Base-by-base conservation (phyloP, 2,797 vertebrate species). In the Malurus splendens region DNA sequence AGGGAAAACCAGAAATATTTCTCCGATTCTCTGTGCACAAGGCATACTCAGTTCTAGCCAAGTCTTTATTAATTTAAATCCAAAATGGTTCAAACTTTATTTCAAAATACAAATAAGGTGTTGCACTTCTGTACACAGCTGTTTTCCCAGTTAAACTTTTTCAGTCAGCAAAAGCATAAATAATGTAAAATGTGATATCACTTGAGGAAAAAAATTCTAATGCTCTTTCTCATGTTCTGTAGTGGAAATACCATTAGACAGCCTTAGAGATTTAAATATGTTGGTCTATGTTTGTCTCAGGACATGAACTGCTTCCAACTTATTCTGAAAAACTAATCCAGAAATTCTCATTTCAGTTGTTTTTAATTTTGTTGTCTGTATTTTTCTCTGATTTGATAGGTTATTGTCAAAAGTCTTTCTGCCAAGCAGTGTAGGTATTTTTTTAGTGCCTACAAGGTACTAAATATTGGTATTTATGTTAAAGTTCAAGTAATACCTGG, bases 161-260 rank as follows among this genome's bases (percentile, higher is more conserved):
- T 52, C 55, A 70, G 39, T 72, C 70, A 83, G 52, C 6, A n/a
- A 50, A 86, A 90, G 39, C 2, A 1, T 86, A 87, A 90, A 90
- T 92, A 83, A 77, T 72, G 42, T 91, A 80, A 92, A 89, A 78
- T 28, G 23, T 87, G 66, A 23, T 87, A 62, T 70, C 66, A 86
- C 55, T 83, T 54, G 33, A 81, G 36, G 20, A 62, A 68, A 77
- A 74, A 39, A 48, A 18, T 5, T 41, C n/a, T 54, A 30, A 54
- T 72, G 52, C 56, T 90, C 55, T 78, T 86, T 89, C 61, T 70
- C 67, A 19, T 28, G 6, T 73, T 90, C 38, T 66, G 16, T 75
- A 60, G n/a, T 70, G 38, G 27, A 70, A 93, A 62, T 78, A 56
- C 16, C 57, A 55, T 59, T 72, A 41, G 33, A 51, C 12, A 61